Evolutionary conservation across 2,797 vertebrate species (phyloP).

Genomic region (Synanceia verrucosa): DNA sequence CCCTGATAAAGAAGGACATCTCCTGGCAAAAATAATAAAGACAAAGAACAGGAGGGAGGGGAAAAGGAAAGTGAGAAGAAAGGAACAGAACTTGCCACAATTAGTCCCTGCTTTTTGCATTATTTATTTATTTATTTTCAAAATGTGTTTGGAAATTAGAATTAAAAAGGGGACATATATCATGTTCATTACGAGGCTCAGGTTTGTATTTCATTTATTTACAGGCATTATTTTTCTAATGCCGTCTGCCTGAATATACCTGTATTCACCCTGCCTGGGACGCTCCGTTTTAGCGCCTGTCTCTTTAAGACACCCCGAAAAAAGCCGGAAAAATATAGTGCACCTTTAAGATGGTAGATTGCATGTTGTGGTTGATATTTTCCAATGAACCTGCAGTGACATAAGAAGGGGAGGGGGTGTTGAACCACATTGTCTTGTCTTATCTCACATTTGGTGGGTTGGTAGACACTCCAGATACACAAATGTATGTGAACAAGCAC

Average conservation of each 20-base stretch:
- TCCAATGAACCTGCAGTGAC: neutral
- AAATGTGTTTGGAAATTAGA: neutral
- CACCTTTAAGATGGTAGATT: neutral
- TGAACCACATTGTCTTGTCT: neutral
- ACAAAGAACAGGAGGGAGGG: slow-evolving; percentile 26
- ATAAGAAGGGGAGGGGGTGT: neutral
- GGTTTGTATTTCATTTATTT: neutral
- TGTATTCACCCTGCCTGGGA: neutral
- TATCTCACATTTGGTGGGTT: no score
- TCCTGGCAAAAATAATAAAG: slow-evolving; percentile 44
- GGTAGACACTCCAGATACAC: no score
- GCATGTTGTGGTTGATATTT: neutral
- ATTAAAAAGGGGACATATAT: neutral
- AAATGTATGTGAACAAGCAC: no score
- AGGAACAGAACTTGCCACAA: slow-evolving; percentile 16
- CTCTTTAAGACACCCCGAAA: neutral
- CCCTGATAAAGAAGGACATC: slow-evolving; percentile 68
- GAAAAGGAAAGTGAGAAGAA: slow-evolving; percentile 10
- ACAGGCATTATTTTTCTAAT: no score
- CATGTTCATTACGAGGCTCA: neutral
- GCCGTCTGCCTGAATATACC: no score
- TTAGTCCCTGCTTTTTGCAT: neutral
- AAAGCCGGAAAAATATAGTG: neutral
- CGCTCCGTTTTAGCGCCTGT: neutral
- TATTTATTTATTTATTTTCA: slow-evolving; percentile 18